These are phyloP conservation scores for Microctonus aethiopoides DNA, from an alignment of 2,888 invertebrate genomes.

Conservation along the genomic window DNA sequence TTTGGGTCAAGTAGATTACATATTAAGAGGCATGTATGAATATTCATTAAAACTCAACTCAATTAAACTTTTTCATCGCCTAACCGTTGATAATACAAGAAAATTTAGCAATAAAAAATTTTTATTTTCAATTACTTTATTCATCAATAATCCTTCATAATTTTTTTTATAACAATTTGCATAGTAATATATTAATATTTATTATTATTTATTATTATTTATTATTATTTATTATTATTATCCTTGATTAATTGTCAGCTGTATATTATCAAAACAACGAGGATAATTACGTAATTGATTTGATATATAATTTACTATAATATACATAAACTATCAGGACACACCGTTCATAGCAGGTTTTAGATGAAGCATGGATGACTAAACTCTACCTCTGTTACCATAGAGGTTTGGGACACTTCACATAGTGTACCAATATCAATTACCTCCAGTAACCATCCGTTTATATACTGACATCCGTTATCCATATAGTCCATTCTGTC, in stretches of 20 bases:
- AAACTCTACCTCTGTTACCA: conserved; percentile 28
- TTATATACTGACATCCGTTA: conserved; percentile 11
- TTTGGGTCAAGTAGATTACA: conserved; percentile 23
- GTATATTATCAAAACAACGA: neutral
- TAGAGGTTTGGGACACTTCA: conserved; percentile 44
- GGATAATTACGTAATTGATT: conserved; percentile 10
- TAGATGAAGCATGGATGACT: conserved; percentile 17
- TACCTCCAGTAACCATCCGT: conserved; percentile 50
- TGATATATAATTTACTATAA: conserved; percentile 35
- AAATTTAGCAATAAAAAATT: neutral
- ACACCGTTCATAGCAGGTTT: conserved; percentile 19
- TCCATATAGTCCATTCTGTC: conserved; percentile 10
- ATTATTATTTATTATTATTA: neutral
- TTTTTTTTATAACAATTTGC: neutral
- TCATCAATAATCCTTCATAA: neutral
- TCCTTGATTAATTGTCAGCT: neutral
- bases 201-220: no score
- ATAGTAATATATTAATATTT: neutral
- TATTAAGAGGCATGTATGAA: conserved; percentile 16
- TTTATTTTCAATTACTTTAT: neutral
- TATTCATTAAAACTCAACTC: conserved; percentile 10
- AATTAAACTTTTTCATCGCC: neutral
- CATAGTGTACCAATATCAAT: conserved; percentile 59
- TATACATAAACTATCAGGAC: conserved; percentile 4
- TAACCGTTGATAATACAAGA: neutral